A percentile compares a stretch with the other conserved stretches of the same genome.
phyloP scores from a whole-genome alignment of 2,113 vertebrate species.

The Pituophis catenifer region DNA sequence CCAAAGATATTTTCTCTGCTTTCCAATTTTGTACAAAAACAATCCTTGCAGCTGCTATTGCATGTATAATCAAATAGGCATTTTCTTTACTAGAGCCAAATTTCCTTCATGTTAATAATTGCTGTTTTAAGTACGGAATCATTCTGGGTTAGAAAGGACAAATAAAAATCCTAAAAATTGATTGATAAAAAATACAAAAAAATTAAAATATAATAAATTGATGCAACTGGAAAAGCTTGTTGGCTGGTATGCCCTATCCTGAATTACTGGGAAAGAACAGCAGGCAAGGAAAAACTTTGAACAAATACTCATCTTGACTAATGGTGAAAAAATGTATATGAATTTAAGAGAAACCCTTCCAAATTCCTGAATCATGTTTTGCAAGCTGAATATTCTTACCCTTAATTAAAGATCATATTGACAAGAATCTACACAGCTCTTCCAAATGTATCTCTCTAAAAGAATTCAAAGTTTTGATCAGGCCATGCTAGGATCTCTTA shows the following conservation, averaged over 20 bases:
- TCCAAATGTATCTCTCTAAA: not conserved
- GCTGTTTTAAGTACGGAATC: not conserved
- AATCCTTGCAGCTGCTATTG: too few species aligned
- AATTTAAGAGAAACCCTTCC: not conserved
- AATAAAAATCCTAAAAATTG: not conserved
- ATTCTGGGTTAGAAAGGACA: not conserved
- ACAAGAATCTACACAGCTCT: not conserved
- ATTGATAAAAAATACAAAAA: not conserved
- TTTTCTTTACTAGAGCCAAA: not conserved
- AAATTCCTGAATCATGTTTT: not conserved
- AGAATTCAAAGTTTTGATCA: not conserved
- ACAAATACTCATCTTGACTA: not conserved
- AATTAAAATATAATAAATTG: not conserved
- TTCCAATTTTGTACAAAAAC: too few species aligned
- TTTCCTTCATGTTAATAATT: not conserved
- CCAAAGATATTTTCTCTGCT: too few species aligned
- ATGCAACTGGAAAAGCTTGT: not conserved
- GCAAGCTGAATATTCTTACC: not conserved
- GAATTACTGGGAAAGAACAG: not conserved
- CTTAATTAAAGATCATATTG: not conserved
- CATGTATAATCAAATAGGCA: too few species aligned
- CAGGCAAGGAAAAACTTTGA: not conserved
- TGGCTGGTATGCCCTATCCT: not conserved
- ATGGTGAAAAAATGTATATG: not conserved
- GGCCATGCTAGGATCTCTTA: not conserved